Evolutionary conservation across 2,888 invertebrate genomes (phyloP), one percentile per base, ranked within the genome.

Genomic region (Caenorhabditis sp.): DNA sequence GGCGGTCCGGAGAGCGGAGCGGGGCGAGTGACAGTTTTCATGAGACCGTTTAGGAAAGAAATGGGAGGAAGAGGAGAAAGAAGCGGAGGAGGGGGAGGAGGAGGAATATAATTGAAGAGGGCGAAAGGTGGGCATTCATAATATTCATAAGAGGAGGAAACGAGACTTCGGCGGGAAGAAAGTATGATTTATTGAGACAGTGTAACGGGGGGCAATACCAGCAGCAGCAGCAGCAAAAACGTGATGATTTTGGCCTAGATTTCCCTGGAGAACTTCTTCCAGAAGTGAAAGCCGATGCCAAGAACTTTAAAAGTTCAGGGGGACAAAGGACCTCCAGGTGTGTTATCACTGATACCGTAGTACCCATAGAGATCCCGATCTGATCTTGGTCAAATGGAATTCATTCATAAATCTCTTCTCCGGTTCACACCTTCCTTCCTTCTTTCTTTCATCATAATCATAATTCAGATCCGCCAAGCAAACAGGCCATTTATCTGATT

Each of bases 101-200:
- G 26, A 53, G 60, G 53, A 28, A 32, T 32, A 32, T 32, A 32
- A 32, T 32, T 32, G 47, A n/a, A 61, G 26, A 20, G 13, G 55
- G 32, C n/a, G n/a, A n/a, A 32, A 32, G 55, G 55, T 15, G 32
- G 32, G 47, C 47, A 61, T 26, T 47, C 61, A 47, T 61, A 47
- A 56, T 56, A 56, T 56, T 56, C 56, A 56, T 56, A 56, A 56
- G 56, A 35, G n/a, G 56, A 56, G 56, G 51, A 20, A 37, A 24
- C 28, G 61, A 40, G 47, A 44, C n/a, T n/a, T n/a, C n/a, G n/a
- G n/a, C 20, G 44, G 24, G 8, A 11, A 11, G 40, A 74, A 65
- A 74, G 74, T 65, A 74, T 65, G 74, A 74, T 72, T 72, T 72
- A 72, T 72, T 64, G 64, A 72, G 72, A 64, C 72, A 72, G 47